A percentile compares a stretch with the other conserved stretches of the same genome.
These are phyloP conservation scores for Leucoraja erinaceus DNA, from an alignment of 2,113 vertebrate species.

Conservation along the genomic window DNA sequence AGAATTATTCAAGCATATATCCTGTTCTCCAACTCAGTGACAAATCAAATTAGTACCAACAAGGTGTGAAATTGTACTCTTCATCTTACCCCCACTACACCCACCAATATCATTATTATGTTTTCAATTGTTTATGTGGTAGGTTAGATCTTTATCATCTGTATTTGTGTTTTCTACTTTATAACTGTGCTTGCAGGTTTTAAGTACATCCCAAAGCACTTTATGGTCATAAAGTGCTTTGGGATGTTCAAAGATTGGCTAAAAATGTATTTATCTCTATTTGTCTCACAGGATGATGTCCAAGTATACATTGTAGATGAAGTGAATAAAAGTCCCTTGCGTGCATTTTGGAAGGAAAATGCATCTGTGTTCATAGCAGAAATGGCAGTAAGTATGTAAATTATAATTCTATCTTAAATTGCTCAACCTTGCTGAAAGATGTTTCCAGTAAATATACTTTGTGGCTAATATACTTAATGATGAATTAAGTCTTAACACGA, in stretches of 20 bases:
- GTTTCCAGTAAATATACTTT: background rate
- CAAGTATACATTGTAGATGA: constrained; percentile 58
- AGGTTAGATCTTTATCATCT: background rate
- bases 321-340: constrained; percentile 52
- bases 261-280: too few species aligned
- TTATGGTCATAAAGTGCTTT: too few species aligned
- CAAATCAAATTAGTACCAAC: background rate
- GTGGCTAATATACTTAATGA: background rate
- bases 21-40: background rate
- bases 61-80: background rate
- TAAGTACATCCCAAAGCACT: too few species aligned
- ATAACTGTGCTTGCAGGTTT: too few species aligned
- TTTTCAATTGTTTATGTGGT: background rate
- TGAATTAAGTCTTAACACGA: background rate
- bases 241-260: too few species aligned
- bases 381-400: constrained; percentile 63
- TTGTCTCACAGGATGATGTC: constrained; percentile 55
- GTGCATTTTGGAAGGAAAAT: constrained; percentile 58
- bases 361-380: constrained; percentile 63
- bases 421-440: background rate
- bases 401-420: background rate
- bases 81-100: background rate
- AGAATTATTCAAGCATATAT: background rate
- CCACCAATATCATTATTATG: background rate
- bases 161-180: background rate